Percentiles rank a stretch among this genome's conserved stretches.
Conservation (phyloP, 2,113 vertebrate genomes). For the Barnardius zonarius region DNA sequence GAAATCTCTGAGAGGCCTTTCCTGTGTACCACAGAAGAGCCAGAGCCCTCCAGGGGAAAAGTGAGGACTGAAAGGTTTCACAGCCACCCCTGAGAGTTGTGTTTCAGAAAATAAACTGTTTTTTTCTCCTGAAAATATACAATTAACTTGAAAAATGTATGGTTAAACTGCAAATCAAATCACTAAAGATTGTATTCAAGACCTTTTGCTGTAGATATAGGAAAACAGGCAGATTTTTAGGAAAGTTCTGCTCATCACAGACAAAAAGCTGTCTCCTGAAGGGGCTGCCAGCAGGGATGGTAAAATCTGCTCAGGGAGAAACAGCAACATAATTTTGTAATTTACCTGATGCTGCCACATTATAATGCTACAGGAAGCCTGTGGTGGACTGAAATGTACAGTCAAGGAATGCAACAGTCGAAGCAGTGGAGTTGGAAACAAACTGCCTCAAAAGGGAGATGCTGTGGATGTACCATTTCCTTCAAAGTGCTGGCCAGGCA, state of each 20-base stretch:
- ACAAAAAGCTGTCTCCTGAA: background rate
- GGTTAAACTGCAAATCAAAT: background rate
- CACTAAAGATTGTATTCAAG: background rate
- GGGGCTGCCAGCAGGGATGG: background rate
- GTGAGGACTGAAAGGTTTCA: background rate
- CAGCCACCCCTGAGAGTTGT: accelerated
- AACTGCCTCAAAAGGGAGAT: background rate
- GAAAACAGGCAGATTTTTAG: background rate
- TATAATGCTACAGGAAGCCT: background rate
- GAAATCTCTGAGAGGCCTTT: background rate
- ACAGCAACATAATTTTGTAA: background rate
- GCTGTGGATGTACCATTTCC: background rate
- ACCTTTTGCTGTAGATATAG: background rate
- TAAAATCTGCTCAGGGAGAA: background rate
- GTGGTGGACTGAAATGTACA: background rate
- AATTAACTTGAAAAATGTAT: background rate
- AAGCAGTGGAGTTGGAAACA: background rate
- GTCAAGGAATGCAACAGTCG: background rate
- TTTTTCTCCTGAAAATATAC: background rate
- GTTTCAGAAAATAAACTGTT: background rate
- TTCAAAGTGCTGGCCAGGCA: background rate
- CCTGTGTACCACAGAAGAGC: background rate
- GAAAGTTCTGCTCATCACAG: background rate
- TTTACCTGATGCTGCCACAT: background rate
- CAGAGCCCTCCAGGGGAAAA: background rate